Percentiles rank a stretch among this genome's conserved stretches.
Evolutionary conservation across 1,140 invertebrate species (phyloP).

Genomic region (Trichonephila clavata): DNA sequence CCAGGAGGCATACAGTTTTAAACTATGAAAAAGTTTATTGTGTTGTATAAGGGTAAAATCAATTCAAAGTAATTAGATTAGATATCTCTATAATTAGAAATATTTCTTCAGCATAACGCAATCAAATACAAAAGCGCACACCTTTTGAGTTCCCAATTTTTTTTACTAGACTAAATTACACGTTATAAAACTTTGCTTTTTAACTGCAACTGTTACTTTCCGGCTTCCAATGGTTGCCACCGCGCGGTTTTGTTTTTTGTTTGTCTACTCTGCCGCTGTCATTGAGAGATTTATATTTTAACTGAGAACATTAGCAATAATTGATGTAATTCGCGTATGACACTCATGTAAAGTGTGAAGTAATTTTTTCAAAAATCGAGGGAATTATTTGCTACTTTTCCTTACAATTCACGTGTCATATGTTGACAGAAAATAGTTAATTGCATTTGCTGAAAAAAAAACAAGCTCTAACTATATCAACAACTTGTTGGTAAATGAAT

Average conservation of each 20-base stretch:
- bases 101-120: no score
- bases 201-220: slow-evolving; percentile 38
- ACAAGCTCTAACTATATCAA: neutral
- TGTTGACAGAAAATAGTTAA: neutral
- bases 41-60: no score
- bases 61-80: no score
- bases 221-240: slow-evolving; percentile 49
- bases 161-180: neutral
- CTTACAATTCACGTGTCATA: neutral
- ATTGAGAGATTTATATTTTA: slow-evolving; percentile 44
- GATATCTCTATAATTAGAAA: no score
- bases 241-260: slow-evolving; percentile 60
- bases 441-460: slow-evolving; percentile 13
- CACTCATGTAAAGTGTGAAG: neutral
- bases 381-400: neutral
- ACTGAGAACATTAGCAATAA: neutral
- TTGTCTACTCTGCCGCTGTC: slow-evolving; percentile 1
- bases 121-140: neutral
- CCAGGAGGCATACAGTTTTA: no score
- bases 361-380: neutral
- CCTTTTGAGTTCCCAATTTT: neutral
- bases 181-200: neutral
- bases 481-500: slow-evolving; percentile 60
- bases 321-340: neutral
- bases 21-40: no score